phyloP scores from a whole-genome alignment of 2,113 vertebrate species.

The Anarrhichthys ocellatus region DNA sequence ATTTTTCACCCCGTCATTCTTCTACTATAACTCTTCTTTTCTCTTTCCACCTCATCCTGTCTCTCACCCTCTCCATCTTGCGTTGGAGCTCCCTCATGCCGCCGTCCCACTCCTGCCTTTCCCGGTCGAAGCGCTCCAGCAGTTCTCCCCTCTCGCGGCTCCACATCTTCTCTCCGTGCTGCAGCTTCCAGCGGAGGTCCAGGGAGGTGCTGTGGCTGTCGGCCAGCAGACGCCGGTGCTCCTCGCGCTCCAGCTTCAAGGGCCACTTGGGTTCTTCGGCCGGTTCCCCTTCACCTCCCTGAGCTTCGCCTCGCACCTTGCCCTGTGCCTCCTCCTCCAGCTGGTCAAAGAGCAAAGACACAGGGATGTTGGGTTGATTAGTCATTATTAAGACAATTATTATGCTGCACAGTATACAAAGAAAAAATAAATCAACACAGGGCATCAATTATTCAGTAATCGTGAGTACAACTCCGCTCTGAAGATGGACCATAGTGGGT shows the following conservation, averaged over 20 bases:
- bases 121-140: constrained; percentile 87
- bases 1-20: background rate
- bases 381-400: background rate
- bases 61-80: constrained; percentile 88
- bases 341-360: constrained; percentile 51
- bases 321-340: constrained; percentile 61
- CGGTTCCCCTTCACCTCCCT: constrained; percentile 48
- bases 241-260: constrained; percentile 88
- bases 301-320: constrained; percentile 52
- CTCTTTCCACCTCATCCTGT: background rate
- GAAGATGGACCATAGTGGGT: too few species aligned
- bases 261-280: constrained; percentile 61
- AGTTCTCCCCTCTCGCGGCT: constrained; percentile 89
- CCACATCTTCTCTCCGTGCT: constrained; percentile 93
- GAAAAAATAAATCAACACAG: background rate
- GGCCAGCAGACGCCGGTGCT: constrained; percentile 90
- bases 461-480: too few species aligned
- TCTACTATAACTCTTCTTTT: background rate
- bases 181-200: constrained; percentile 95
- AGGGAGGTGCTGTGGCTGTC: constrained; percentile 90
- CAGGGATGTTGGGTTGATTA: background rate
- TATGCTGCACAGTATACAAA: background rate
- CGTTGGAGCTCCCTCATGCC: constrained; percentile 89
- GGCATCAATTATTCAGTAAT: too few species aligned
- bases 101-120: constrained; percentile 90